A percentile compares a stretch with the other conserved stretches of the same genome.
phyloP scores from a whole-genome alignment of 2,797 vertebrate genomes.

The Thamnophis elegans region DNA sequence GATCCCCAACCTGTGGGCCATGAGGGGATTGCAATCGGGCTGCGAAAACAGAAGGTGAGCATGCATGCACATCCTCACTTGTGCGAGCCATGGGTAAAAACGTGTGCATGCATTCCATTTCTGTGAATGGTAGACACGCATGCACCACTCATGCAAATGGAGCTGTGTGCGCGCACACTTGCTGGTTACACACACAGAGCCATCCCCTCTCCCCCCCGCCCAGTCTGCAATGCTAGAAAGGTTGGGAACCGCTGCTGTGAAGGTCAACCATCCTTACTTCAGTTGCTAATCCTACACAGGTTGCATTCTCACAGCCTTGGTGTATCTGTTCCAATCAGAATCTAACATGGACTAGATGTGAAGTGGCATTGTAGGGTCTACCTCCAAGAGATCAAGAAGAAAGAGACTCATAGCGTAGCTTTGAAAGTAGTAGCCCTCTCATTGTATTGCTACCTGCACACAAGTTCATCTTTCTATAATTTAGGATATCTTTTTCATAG shows the following conservation, averaged over 20 bases:
- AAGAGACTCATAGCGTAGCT: not conserved
- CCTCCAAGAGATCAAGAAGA: not conserved
- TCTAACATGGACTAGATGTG: not conserved
- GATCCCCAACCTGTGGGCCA: too few species aligned
- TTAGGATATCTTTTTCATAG: not conserved
- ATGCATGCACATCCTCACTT: too few species aligned
- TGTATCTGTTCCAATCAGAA: not conserved
- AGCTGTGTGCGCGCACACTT: too few species aligned
- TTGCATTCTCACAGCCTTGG: not conserved
- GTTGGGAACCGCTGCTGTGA: not conserved
- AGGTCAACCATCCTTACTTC: not conserved
- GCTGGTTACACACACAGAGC: too few species aligned
- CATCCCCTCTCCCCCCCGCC: too few species aligned
- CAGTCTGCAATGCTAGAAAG: too few species aligned
- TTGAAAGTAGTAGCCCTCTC: not conserved
- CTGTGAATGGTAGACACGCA: rapidly evolving
- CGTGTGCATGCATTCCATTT: too few species aligned
- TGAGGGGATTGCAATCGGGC: too few species aligned
- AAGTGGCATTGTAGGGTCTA: not conserved
- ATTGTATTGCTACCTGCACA: not conserved
- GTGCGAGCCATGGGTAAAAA: too few species aligned
- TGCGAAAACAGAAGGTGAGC: too few species aligned
- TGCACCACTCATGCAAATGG: too few species aligned
- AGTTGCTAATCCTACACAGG: not conserved
- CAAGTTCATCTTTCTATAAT: not conserved